Conservation (phyloP, 1,140 invertebrate genomes). For the Littorina saxatilis region DNA sequence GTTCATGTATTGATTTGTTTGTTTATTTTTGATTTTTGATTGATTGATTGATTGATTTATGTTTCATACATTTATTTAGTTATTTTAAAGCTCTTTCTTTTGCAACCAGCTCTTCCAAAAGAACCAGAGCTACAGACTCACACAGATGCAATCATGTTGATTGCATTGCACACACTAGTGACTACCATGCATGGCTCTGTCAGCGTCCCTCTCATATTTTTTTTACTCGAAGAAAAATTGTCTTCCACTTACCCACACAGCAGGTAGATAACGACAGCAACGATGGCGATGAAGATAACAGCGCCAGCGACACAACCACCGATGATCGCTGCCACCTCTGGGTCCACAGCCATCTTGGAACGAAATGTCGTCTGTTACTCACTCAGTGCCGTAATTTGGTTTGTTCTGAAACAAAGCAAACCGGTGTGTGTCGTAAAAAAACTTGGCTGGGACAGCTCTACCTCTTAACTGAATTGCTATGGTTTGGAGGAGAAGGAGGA, state of each 20-base stretch:
- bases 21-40: too few species aligned
- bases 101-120: too few species aligned
- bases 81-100: too few species aligned
- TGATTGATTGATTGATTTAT: too few species aligned
- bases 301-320: slow-evolving; percentile 31
- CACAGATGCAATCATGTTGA: too few species aligned
- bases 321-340: slow-evolving; percentile 19
- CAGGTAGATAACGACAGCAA: slow-evolving; percentile 15
- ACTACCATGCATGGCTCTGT: too few species aligned
- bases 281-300: slow-evolving; percentile 27
- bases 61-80: too few species aligned
- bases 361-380: not conserved
- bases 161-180: too few species aligned
- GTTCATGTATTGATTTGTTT: too few species aligned
- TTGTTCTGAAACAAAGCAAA: not conserved
- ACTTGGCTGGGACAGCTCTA: not conserved
- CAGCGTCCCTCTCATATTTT: too few species aligned
- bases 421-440: not conserved
- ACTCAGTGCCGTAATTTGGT: not conserved
- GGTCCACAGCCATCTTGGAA: slow-evolving; percentile 30
- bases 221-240: too few species aligned
- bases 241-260: slow-evolving; percentile 33
- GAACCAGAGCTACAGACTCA: too few species aligned
- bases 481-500: slow-evolving; percentile 1
- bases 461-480: not conserved